Evolutionary conservation across 2,888 invertebrate genomes (phyloP).

Genomic region (Drosophila maculinotata): DNA sequence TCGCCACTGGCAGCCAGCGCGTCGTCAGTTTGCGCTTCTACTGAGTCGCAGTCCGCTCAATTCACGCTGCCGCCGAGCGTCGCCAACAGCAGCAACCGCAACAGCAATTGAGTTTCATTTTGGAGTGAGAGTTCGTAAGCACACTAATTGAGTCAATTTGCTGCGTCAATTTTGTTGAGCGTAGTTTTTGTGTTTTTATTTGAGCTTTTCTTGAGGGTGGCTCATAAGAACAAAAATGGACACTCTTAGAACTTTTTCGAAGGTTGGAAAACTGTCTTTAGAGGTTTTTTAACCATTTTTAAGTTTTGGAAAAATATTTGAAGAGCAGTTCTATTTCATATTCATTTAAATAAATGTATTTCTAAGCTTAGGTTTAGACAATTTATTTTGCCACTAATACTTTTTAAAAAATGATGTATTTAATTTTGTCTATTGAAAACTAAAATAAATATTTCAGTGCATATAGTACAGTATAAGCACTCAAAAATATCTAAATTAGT

Average conservation of each 20-base stretch:
- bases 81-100: conserved; percentile 1
- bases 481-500: too few relatives aligned
- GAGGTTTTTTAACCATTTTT: background rate
- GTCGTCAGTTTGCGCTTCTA: conserved; percentile 64
- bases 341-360: too few relatives aligned
- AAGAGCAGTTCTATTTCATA: too few relatives aligned
- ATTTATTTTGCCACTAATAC: too few relatives aligned
- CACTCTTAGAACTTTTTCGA: background rate
- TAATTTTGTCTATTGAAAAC: too few relatives aligned
- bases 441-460: too few relatives aligned
- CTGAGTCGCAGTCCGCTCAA: conserved; percentile 9
- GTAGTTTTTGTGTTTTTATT: background rate
- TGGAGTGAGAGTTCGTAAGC: conserved; percentile 13
- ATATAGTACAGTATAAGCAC: too few relatives aligned
- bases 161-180: conserved; percentile 8
- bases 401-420: background rate
- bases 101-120: conserved; percentile 41
- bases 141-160: conserved; percentile 46
- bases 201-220: conserved; percentile 33
- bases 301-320: background rate
- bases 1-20: conserved; percentile 75
- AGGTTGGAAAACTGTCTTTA: background rate
- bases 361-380: too few relatives aligned
- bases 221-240: conserved; percentile 42
- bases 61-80: conserved; percentile 2